Conservation (phyloP, 2,888 invertebrate genomes). For the Orchestes rusci region DNA sequence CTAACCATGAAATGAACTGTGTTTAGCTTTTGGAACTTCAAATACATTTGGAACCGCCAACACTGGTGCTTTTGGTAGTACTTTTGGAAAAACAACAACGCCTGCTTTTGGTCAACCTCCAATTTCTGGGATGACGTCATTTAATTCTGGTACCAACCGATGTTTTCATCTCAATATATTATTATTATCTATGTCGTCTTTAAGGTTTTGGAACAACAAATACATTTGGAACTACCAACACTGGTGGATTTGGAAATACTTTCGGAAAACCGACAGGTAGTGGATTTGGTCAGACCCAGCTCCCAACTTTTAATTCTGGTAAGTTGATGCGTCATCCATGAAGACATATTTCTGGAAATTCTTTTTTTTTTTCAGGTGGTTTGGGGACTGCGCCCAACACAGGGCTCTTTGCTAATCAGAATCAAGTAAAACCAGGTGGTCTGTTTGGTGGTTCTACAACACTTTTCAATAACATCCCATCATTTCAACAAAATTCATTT, state of each 20-base stretch:
- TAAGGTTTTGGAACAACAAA: no score
- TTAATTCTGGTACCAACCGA: constrained; percentile 3
- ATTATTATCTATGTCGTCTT: no score
- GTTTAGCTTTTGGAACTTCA: constrained; percentile 27
- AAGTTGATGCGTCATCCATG: not conserved
- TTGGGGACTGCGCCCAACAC: constrained; percentile 7
- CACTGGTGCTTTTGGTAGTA: constrained; percentile 13
- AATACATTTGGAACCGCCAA: constrained; percentile 26
- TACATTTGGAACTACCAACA: constrained; percentile 17
- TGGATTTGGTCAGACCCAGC: constrained; percentile 33
- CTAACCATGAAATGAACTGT: constrained; percentile 7
- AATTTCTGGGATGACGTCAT: constrained; percentile 11
- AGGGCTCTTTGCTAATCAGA: constrained; percentile 46
- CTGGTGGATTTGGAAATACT: constrained; percentile 29
- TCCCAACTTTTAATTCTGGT: constrained; percentile 21
- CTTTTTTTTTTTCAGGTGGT: constrained; percentile 9
- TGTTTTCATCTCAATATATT: not conserved
- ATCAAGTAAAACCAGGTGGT: constrained; percentile 44
- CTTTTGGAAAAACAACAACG: constrained; percentile 38
- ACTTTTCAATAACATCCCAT: constrained; percentile 23
- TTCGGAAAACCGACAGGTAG: constrained; percentile 39
- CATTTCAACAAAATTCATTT: constrained; percentile 38
- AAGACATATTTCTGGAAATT: not conserved
- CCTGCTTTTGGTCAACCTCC: constrained; percentile 34
- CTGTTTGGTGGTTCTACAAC: constrained; percentile 45